These are phyloP conservation scores for Muntiacus muntjak DNA, from an alignment of 2,113 vertebrate genomes.

Conservation along the genomic window DNA sequence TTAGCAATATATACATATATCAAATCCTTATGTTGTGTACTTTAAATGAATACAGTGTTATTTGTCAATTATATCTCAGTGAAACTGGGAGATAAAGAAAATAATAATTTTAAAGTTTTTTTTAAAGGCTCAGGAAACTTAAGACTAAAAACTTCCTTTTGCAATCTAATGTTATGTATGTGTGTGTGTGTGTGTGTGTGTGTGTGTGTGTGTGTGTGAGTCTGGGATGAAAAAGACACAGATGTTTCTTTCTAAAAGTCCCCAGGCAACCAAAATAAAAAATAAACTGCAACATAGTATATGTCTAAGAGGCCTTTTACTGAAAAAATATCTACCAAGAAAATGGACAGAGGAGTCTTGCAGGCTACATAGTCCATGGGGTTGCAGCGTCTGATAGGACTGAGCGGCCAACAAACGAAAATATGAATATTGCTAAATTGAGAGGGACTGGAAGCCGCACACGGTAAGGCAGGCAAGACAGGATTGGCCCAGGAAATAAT, in stretches of 20 bases:
- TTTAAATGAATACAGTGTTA: not conserved
- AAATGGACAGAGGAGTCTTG: not conserved
- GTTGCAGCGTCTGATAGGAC: accelerated
- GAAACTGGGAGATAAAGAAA: not conserved
- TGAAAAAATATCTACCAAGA: not conserved
- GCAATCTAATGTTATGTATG: not conserved
- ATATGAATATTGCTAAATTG: not conserved
- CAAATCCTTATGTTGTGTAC: not conserved
- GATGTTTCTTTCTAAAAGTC: not conserved
- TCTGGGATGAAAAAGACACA: not conserved
- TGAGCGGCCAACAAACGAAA: not conserved
- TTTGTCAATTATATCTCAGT: not conserved
- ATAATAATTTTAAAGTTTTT: not conserved
- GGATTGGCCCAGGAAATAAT: not conserved
- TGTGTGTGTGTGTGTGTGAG: not conserved
- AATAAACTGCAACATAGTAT: not conserved
- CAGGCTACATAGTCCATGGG: not conserved
- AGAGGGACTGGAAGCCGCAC: not conserved
- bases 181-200: too few relatives aligned
- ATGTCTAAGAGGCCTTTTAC: not conserved
- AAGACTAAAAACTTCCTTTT: not conserved
- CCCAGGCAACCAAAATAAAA: not conserved
- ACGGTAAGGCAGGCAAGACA: not conserved
- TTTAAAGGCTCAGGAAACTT: not conserved
- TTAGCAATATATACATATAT: not conserved